Evolutionary conservation across 2,888 invertebrate species (phyloP).

Genomic region (Scaptomyza caliginosa): DNA sequence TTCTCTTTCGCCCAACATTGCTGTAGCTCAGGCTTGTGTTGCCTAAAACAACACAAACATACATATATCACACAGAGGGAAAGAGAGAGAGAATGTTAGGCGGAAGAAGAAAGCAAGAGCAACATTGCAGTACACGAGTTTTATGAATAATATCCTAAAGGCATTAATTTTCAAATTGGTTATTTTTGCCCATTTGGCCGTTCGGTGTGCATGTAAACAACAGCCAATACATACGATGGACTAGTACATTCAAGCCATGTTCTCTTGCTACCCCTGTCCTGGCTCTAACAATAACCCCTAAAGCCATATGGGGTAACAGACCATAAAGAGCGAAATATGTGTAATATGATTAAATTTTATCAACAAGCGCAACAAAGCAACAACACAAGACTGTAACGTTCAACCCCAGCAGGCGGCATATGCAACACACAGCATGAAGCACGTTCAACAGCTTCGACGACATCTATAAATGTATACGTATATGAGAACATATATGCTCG

Average conservation of each 20-base stretch:
- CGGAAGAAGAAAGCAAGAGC: background rate
- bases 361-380: constrained; percentile 64
- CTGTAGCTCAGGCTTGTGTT: constrained; percentile 17
- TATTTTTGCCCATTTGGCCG: constrained; percentile 76
- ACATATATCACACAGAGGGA: constrained; percentile 15
- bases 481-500: too few relatives aligned
- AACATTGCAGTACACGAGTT: constrained; percentile 62
- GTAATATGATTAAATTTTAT: constrained; percentile 79
- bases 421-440: constrained; percentile 33
- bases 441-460: constrained; percentile 62
- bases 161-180: constrained; percentile 82
- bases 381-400: constrained; percentile 5
- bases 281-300: constrained; percentile 16
- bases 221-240: constrained; percentile 32
- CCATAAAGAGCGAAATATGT: constrained; percentile 77
- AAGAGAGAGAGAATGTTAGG: background rate
- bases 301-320: constrained; percentile 74
- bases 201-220: constrained; percentile 73
- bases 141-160: constrained; percentile 80
- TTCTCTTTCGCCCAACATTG: constrained; percentile 4
- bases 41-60: constrained; percentile 21
- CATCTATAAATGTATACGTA: constrained; percentile 60
- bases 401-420: constrained; percentile 8
- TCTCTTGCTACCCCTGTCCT: background rate
- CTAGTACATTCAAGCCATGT: constrained; percentile 1